phyloP scores from a whole-genome alignment of 1,140 invertebrate species.

The Trinorchestia longiramus region DNA sequence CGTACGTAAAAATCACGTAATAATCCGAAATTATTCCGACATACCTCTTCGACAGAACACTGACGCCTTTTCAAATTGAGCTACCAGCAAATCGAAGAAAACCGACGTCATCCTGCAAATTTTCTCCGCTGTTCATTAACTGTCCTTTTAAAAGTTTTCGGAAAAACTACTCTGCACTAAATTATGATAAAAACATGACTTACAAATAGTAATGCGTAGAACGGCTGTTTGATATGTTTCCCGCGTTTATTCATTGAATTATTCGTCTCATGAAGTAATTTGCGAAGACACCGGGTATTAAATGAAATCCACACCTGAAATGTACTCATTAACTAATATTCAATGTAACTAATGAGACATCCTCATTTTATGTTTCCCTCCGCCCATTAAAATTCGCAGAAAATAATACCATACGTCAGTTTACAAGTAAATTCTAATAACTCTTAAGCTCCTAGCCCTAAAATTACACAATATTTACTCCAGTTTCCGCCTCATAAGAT shows the following conservation, averaged over 20 bases:
- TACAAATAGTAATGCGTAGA: not conserved
- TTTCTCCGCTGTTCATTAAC: not conserved
- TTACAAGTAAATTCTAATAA: not conserved
- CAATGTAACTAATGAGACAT: not conserved
- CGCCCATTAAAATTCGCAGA: not conserved
- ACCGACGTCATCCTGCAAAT: not conserved
- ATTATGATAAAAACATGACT: not conserved
- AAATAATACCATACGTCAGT: not conserved
- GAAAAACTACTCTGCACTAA: not conserved
- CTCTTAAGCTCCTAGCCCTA: not conserved
- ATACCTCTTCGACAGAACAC: too few species aligned
- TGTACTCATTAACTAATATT: not conserved
- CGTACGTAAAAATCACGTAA: too few species aligned
- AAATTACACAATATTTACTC: not conserved
- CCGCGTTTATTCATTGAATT: not conserved
- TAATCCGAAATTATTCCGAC: too few species aligned
- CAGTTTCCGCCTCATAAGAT: too few species aligned
- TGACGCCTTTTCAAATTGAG: too few species aligned
- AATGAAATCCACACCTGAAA: not conserved
- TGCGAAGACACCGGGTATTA: too few species aligned
- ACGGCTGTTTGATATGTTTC: not conserved
- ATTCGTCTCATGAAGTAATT: too few species aligned
- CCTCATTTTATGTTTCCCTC: not conserved
- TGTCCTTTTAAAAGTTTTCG: not conserved
- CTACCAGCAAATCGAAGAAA: not conserved